Evolutionary conservation across 2,797 vertebrate species (phyloP).

Genomic region (Mus spretus): DNA sequence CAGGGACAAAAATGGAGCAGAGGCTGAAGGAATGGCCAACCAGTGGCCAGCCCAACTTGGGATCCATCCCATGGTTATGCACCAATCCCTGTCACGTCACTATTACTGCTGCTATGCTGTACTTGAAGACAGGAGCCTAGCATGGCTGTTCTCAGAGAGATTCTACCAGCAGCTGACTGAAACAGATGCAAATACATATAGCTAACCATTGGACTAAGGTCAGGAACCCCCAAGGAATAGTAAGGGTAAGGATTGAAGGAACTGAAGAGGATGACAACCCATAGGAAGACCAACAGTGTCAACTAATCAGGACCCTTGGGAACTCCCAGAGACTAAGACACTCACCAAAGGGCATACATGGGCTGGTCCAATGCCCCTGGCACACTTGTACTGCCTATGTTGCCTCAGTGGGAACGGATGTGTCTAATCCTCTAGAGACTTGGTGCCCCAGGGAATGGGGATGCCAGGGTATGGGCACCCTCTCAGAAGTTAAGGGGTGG

Average conservation of each 20-base stretch:
- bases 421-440: neutral
- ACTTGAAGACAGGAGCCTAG: neutral
- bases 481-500: neutral
- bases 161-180: neutral
- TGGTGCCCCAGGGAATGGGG: neutral
- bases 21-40: neutral
- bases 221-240: neutral
- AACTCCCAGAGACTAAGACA: neutral
- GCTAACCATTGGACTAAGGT: neutral
- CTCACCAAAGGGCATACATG: neutral
- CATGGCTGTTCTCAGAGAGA: too few species aligned
- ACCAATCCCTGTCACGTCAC: neutral
- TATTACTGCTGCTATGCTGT: neutral
- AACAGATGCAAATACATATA: neutral
- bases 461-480: neutral
- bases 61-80: neutral
- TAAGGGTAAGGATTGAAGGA: neutral
- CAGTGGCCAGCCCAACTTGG: neutral
- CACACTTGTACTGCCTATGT: neutral
- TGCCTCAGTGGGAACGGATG: neutral
- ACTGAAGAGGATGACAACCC: neutral
- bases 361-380: neutral
- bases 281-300: neutral
- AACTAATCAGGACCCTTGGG: neutral
- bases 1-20: neutral